Evolutionary conservation across 2,113 vertebrate species (phyloP), one percentile per base, ranked within the genome.

Genomic region (Aegypius monachus): DNA sequence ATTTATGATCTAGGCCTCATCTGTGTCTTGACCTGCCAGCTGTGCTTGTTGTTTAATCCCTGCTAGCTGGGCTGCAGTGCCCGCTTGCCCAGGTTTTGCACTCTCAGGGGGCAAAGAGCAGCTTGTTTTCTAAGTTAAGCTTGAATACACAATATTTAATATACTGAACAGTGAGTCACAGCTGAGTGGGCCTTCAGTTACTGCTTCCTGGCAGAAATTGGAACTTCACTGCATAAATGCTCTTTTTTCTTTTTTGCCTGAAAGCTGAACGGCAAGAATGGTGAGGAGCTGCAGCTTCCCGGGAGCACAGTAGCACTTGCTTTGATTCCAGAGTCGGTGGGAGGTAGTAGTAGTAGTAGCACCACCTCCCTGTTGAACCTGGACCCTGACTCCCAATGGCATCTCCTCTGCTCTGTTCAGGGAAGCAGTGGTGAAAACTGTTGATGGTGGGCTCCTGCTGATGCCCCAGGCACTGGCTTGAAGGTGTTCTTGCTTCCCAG

Each of bases 131-230:
- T 9, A 79, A 91, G 40, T 72, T 89, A 79, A 93, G 81, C 78
- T 81, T 65, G 66, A 93, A 79, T 93, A 56, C 73, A 89, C 93
- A 93, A 91, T 96, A 87, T 96, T 95, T 96, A 91, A 82, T 75
- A 90, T 48, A 90, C 40, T 2, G 13, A 93, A 90, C 52, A 82
- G 14, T 96, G 91, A 97, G 43, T 96, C 95, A 96, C 48, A 82
- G 73, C 87, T 94, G 96, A 94, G 95, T 94, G 74, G 84, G 90
- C 87, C 77, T 96, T 87, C 42, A 93, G 47, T 81, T 86, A 31
- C 82, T 74, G 55, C 63, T 92, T 87, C 58, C 78, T 38, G 19
- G 31, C 81, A 94, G 56, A 91, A 93, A 71, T 8, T 87, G 83
- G 52, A 87, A 81, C 65, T 81, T 89, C 20, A 31, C 42, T 89